Conservation (phyloP, 2,888 invertebrate genomes). For the Buathra laborator region DNA sequence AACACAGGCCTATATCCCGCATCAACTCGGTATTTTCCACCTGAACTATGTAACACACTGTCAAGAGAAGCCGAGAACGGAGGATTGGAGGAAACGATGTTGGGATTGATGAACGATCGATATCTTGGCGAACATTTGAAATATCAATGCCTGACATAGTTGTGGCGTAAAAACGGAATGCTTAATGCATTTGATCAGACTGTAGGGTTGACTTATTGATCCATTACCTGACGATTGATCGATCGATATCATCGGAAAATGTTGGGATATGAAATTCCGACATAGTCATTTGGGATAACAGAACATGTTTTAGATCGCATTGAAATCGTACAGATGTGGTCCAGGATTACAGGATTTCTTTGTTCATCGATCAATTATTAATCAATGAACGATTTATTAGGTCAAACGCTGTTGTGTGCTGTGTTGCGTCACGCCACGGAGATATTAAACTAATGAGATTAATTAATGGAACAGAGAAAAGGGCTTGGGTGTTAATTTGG, state of each 20-base stretch:
- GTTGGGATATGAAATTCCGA: too few species aligned
- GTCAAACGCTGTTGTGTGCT: not conserved
- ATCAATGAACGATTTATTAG: not conserved
- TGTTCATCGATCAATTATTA: not conserved
- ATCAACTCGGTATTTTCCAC: constrained; percentile 35
- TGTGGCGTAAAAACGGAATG: too few species aligned
- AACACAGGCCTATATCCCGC: not conserved
- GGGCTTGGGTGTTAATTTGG: constrained; percentile 78
- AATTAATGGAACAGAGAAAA: constrained; percentile 78
- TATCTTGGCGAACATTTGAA: not conserved
- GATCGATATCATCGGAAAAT: too few species aligned
- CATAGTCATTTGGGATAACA: too few species aligned
- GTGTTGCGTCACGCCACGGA: constrained; percentile 23
- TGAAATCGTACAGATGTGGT: too few species aligned
- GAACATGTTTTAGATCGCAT: too few species aligned
- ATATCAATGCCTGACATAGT: too few species aligned
- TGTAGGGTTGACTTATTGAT: too few species aligned
- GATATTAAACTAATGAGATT: constrained; percentile 78
- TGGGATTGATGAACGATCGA: not conserved
- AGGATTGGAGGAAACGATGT: constrained; percentile 2
- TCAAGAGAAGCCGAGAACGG: not conserved
- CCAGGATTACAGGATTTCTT: not conserved
- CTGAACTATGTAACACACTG: constrained; percentile 2
- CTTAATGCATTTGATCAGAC: too few species aligned
- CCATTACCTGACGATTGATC: too few species aligned